phyloP scores from a whole-genome alignment of 2,797 vertebrate genomes.

The Brachyalestes nurse region DNA sequence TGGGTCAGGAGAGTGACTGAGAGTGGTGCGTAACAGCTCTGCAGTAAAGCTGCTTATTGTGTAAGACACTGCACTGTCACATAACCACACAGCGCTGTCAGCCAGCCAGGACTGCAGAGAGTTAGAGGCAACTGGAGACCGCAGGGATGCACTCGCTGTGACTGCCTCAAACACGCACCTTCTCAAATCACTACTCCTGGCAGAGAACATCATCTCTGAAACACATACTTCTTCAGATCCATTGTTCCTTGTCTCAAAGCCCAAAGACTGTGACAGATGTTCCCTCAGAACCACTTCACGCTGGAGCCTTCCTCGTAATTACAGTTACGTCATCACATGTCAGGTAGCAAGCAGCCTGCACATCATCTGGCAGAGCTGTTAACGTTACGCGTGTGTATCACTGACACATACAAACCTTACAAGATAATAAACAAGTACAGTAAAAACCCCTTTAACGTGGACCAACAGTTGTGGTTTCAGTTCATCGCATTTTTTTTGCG shows the following conservation, averaged over 20 bases:
- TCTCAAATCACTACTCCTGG: neutral
- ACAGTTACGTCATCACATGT: too few relatives aligned
- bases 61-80: conserved; percentile 67
- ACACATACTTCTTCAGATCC: neutral
- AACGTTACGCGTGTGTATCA: too few relatives aligned
- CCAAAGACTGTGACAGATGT: neutral
- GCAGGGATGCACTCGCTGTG: conserved; percentile 29
- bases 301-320: neutral
- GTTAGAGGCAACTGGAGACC: too few relatives aligned
- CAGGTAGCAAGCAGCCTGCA: neutral
- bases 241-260: neutral
- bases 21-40: conserved; percentile 36
- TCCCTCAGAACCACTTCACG: neutral
- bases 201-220: neutral
- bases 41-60: conserved; percentile 65
- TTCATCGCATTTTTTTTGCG: too few relatives aligned
- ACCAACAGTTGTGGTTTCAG: too few relatives aligned
- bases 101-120: conserved; percentile 44
- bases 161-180: neutral
- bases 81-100: conserved; percentile 52
- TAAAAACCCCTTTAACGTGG: too few relatives aligned
- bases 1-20: conserved; percentile 45
- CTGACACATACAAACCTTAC: too few relatives aligned
- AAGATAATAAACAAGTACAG: too few relatives aligned
- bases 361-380: too few relatives aligned